Conservation (phyloP, 2,888 invertebrate species). For the Schizaphis graminum region DNA sequence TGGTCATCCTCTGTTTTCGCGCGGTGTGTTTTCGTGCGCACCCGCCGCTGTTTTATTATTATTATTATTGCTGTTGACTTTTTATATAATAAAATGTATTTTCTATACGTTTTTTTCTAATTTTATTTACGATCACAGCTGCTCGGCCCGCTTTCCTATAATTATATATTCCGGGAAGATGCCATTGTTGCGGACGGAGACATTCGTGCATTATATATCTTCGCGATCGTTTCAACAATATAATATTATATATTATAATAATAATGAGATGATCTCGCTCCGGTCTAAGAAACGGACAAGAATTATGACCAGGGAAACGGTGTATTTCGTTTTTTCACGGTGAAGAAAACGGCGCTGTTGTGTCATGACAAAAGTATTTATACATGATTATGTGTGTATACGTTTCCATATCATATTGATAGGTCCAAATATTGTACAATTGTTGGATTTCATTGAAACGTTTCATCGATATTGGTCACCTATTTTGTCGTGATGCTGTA, state of each 20-base stretch:
- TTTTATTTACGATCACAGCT: neutral
- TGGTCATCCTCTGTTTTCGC: neutral
- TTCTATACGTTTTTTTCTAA: neutral
- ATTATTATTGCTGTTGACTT: neutral
- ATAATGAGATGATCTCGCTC: constrained; percentile 28
- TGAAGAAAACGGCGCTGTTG: neutral
- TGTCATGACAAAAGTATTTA: neutral
- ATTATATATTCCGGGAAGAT: neutral
- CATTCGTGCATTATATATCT: neutral
- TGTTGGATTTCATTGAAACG: neutral
- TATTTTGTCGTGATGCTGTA: neutral
- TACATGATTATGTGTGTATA: neutral
- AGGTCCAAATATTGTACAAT: neutral
- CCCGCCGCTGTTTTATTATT: neutral
- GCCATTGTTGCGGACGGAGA: constrained; percentile 25
- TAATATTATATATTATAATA: constrained; percentile 9
- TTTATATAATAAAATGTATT: neutral
- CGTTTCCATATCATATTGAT: neutral
- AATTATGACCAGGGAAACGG: neutral
- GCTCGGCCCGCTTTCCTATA: constrained; percentile 24
- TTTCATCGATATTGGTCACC: neutral
- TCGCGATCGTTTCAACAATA: neutral
- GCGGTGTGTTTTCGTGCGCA: neutral
- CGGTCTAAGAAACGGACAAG: neutral
- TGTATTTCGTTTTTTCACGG: neutral